Evolutionary conservation across 2,888 invertebrate genomes (phyloP).

Genomic region (Sinhomidia bicolor): DNA sequence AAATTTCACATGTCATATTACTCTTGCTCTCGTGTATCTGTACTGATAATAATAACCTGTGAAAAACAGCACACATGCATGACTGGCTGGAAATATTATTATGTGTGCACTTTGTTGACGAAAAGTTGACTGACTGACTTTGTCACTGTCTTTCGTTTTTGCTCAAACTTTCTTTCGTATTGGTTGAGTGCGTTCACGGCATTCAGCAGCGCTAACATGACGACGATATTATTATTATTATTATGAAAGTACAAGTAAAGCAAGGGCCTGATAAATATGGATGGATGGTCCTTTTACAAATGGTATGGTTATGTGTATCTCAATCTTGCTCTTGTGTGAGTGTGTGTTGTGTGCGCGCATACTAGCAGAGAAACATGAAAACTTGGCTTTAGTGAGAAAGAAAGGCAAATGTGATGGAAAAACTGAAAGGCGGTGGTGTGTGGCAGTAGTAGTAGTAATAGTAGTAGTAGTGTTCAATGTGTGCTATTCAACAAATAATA

Average conservation of each 20-base stretch:
- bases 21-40: conserved; percentile 36
- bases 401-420: conserved; percentile 55
- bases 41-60: conserved; percentile 19
- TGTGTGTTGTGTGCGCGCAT: background rate
- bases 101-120: conserved; percentile 38
- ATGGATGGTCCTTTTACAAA: background rate
- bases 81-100: background rate
- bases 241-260: background rate
- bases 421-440: conserved; percentile 52
- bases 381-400: conserved; percentile 39
- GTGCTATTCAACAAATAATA: conserved; percentile 33
- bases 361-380: conserved; percentile 19
- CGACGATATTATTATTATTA: background rate
- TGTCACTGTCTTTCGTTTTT: conserved; percentile 41
- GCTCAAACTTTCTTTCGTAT: conserved; percentile 14
- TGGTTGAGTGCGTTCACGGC: conserved; percentile 16
- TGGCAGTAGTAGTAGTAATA: background rate
- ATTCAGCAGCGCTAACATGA: background rate
- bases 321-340: background rate
- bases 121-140: conserved; percentile 34
- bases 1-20: conserved; percentile 39
- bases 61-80: conserved; percentile 14
- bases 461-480: background rate
- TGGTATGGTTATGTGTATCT: background rate
- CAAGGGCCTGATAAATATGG: conserved; percentile 8